phyloP scores from a whole-genome alignment of 1,140 invertebrate genomes.

The Lordiphosa mommai region DNA sequence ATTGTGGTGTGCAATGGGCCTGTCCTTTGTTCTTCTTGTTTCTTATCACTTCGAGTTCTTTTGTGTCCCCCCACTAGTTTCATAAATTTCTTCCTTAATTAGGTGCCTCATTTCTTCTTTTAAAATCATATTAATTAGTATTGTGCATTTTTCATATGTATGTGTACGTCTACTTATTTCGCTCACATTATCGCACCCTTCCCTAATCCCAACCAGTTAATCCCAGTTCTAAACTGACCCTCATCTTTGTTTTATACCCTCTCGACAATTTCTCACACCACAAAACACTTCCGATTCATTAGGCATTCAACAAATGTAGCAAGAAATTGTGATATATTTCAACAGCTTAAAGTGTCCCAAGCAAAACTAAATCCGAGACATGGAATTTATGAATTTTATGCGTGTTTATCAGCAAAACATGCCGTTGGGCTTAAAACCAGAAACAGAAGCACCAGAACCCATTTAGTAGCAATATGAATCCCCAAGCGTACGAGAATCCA shows the following conservation, averaged over 20 bases:
- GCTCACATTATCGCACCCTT: no score
- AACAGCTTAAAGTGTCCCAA: constrained; percentile 47
- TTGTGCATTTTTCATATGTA: no score
- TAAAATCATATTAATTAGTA: neutral
- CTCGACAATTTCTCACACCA: constrained; percentile 26
- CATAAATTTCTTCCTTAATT: no score
- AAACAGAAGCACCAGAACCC: constrained; percentile 21
- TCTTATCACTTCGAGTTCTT: no score
- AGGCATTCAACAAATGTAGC: constrained; percentile 52
- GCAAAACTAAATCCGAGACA: constrained; percentile 33
- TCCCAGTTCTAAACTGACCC: constrained; percentile 6
- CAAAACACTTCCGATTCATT: constrained; percentile 30
- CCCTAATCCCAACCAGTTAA: no score
- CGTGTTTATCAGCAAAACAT: constrained; percentile 71
- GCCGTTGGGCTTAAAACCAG: constrained; percentile 34
- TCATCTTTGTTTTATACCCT: constrained; percentile 29
- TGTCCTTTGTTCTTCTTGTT: no score
- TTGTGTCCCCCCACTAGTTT: no score
- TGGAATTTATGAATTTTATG: constrained; percentile 72
- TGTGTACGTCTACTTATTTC: no score
- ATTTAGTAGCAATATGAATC: constrained; percentile 10
- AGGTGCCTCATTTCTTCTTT: neutral
- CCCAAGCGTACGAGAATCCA: constrained; percentile 29
- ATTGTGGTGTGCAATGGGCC: no score
- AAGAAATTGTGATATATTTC: constrained; percentile 45